Percentiles rank a stretch among this genome's conserved stretches.
These are phyloP conservation scores for Asobara japonica DNA, from an alignment of 1,140 invertebrate species.

Conservation along the genomic window DNA sequence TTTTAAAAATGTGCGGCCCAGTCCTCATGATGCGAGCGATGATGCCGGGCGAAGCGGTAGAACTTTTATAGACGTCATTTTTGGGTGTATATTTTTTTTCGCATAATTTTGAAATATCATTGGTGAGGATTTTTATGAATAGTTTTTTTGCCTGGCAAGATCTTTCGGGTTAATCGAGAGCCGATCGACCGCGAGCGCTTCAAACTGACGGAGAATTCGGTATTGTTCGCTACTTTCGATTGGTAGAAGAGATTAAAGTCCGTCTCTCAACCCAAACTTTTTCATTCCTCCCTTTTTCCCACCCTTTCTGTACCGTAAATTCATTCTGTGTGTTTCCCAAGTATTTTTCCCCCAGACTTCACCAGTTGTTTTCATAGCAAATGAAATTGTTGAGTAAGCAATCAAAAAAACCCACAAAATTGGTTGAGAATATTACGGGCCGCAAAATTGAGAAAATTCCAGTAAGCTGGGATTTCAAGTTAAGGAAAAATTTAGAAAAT, in stretches of 20 bases:
- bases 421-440: not conserved
- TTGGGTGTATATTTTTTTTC: no score
- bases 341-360: not conserved
- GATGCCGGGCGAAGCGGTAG: no score
- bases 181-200: slow-evolving; percentile 11
- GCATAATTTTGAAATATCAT: no score
- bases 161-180: slow-evolving; percentile 23
- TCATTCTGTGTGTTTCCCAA: not conserved
- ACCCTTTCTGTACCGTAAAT: slow-evolving; percentile 25
- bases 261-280: not conserved
- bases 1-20: no score
- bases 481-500: no score
- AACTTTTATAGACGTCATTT: no score
- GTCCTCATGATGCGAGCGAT: no score
- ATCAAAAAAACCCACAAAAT: not conserved
- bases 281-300: not conserved
- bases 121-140: no score
- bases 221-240: slow-evolving; percentile 10
- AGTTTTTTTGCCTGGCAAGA: no score
- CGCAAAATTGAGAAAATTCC: no score
- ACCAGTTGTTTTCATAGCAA: not conserved
- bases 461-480: no score
- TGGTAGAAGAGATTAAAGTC: slow-evolving; percentile 21
- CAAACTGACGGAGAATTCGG: not conserved
- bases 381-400: slow-evolving; percentile 9